A percentile compares a stretch with the other conserved stretches of the same genome.
Conservation (phyloP, 2,888 invertebrate species). For the Conistra vaccinii region DNA sequence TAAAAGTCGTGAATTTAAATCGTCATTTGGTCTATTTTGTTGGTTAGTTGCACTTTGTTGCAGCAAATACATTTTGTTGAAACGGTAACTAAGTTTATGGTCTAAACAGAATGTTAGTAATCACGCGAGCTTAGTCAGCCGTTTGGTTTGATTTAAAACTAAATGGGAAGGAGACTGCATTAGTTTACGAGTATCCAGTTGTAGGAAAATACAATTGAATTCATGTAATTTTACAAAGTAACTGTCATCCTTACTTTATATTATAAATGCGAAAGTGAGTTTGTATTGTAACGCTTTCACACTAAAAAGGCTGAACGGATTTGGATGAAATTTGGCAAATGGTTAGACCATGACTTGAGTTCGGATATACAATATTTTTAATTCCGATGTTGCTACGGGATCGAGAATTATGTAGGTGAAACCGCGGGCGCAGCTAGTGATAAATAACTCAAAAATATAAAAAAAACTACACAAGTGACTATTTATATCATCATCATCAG, state of each 20-base stretch:
- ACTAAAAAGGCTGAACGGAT: too few species aligned
- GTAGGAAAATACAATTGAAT: not conserved
- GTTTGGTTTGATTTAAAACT: constrained; percentile 21
- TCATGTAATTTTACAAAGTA: not conserved
- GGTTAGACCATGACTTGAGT: too few species aligned
- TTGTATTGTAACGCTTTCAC: too few species aligned
- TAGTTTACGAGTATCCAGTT: constrained; percentile 14
- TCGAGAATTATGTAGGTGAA: too few species aligned
- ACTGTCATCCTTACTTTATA: too few species aligned
- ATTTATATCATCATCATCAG: too few species aligned
- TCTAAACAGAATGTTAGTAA: constrained; percentile 32
- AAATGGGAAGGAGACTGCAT: not conserved
- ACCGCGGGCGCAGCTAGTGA: not conserved
- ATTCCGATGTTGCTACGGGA: too few species aligned
- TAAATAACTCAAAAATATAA: too few species aligned
- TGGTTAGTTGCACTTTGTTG: constrained; percentile 37
- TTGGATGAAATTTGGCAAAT: too few species aligned
- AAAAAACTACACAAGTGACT: not conserved
- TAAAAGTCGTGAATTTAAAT: constrained; percentile 15
- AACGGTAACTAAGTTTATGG: constrained; percentile 30
- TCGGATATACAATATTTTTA: too few species aligned
- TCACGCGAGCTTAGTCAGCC: constrained; percentile 17
- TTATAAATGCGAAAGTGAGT: too few species aligned
- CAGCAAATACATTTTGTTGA: constrained; percentile 28
- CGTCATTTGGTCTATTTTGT: constrained; percentile 10